Evolutionary conservation across 2,888 invertebrate species (phyloP), one percentile per base, ranked within the genome.

Genomic region (Ligdia adustata): DNA sequence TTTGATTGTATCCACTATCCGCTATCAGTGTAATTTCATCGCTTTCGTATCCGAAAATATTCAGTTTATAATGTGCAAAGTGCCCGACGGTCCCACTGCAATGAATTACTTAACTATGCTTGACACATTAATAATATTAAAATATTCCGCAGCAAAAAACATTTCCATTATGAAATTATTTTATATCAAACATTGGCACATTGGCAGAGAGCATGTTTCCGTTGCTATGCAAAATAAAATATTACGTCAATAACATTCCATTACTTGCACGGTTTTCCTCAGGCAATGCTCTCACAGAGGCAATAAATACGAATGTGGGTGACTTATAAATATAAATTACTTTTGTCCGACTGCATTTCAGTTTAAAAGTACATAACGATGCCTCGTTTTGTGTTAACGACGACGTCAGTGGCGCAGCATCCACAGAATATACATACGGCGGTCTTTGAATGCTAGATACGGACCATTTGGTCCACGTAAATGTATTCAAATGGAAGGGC

Each of bases 11-110:
- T 22, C 29, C 28, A 16, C 20, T 13, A 4, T 5, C 20, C 16
- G 28, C n/a, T 79, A 81, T 80, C 81, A 59, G 54, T 46, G 64
- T 68, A 67, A 70, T 77, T 73, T 72, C 72, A 80, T 79, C 80
- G 67, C 67, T 69, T 73, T n/a, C n/a, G 69, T 76, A 69, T 58
- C 63, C 61, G 63, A 67, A 72, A 75, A 75, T 72, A 66, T 60
- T 64, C 55, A 66, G 64, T 68, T 70, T 60, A 69, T 66, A 70
- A 66, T 62, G 63, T 66, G 64, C 63, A 61, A 69, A 73, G 66
- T 55, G 62, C 54, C n/a, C 60, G 62, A 18, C n/a, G 65, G 64
- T 66, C 62, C 62, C 57, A 48, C 52, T 43, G 52, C 54, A 56
- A 62, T 63, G 44, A 62, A 69, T 69, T 64, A 68, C 60, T 66